A percentile compares a stretch with the other conserved stretches of the same genome.
Conservation (phyloP, 2,888 invertebrate genomes). For the Cyclophora albipunctata region DNA sequence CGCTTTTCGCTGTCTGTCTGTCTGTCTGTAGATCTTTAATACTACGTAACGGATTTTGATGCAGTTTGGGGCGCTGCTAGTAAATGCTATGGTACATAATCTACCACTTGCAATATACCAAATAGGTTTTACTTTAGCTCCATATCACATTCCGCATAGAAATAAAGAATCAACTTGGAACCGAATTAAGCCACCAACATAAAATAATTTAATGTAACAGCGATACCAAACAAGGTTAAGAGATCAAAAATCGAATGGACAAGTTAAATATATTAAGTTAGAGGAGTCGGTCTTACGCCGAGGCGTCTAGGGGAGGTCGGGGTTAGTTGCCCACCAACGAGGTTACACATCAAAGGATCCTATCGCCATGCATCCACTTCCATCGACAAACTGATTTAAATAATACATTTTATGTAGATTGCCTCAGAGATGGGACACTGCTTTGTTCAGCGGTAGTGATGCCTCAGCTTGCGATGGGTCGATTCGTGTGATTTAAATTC, state of each 20-base stretch:
- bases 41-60: too few relatives aligned
- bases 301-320: slow-evolving; percentile 16
- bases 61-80: too few relatives aligned
- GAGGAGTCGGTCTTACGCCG: slow-evolving; percentile 14
- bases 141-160: too few relatives aligned
- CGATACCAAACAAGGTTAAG: slow-evolving; percentile 6
- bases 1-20: too few relatives aligned
- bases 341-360: slow-evolving; percentile 22
- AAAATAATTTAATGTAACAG: neutral
- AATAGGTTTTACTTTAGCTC: too few relatives aligned
- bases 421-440: neutral
- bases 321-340: slow-evolving; percentile 22
- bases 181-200: neutral
- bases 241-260: slow-evolving; percentile 16
- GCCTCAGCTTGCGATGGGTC: too few relatives aligned
- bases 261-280: slow-evolving; percentile 18
- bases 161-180: too few relatives aligned
- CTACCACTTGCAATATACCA: too few relatives aligned
- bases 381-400: slow-evolving; percentile 28
- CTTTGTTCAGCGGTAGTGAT: too few relatives aligned
- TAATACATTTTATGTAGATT: slow-evolving; percentile 29
- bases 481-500: too few relatives aligned
- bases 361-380: slow-evolving; percentile 16
- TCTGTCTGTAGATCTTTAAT: too few relatives aligned
- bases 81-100: too few relatives aligned